Evolutionary conservation across 2,888 invertebrate genomes (phyloP).

Genomic region (Pachycephus smyrnensis): DNA sequence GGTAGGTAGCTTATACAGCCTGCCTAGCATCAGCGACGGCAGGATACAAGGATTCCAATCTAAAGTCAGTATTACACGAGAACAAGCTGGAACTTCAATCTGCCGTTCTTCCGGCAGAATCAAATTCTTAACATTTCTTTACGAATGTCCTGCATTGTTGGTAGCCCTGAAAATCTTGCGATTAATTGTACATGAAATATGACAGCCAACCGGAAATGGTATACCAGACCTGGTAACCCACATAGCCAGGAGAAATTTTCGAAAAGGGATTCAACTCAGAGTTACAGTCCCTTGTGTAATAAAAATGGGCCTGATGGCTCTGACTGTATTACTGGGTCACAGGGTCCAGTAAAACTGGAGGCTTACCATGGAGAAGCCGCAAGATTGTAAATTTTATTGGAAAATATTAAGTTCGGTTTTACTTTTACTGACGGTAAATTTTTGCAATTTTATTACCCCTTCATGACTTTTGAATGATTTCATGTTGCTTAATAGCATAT

Average conservation of each 20-base stretch:
- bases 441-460: neutral
- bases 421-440: neutral
- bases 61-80: neutral
- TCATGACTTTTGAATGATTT: neutral
- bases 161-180: neutral
- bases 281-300: neutral
- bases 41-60: neutral
- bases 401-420: conserved; percentile 12
- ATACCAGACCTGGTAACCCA: conserved; percentile 28
- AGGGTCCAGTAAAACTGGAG: conserved; percentile 14
- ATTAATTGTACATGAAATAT: conserved; percentile 10
- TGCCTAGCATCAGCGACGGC: neutral
- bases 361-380: conserved; percentile 15
- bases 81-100: neutral
- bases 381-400: conserved; percentile 27
- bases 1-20: neutral
- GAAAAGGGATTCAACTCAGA: conserved; percentile 20
- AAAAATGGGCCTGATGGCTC: neutral
- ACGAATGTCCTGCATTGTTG: neutral
- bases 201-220: conserved; percentile 22
- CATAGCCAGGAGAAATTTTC: conserved; percentile 28
- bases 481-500: neutral
- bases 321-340: conserved; percentile 24
- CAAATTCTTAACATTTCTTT: neutral
- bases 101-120: neutral